Base-by-base conservation (phyloP, 1,140 invertebrate genomes). In the Drosophila ohnishii region DNA sequence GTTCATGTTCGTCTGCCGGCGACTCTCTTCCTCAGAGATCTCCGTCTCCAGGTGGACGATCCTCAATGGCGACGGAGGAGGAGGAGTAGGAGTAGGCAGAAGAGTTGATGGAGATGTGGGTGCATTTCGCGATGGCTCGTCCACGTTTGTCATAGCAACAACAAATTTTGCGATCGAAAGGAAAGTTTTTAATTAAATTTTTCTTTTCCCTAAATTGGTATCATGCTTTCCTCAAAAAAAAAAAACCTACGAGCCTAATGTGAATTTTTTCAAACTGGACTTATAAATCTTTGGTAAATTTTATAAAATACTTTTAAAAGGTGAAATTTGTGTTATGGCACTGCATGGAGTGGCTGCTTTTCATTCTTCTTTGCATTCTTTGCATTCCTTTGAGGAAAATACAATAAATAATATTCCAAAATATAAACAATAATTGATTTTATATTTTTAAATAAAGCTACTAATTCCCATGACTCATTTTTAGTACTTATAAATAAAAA, bases 21-120 rank as follows among this genome's bases (percentile, higher is more conserved):
- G 51, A 25, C 8, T 45, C 47, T 55, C 67, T 22, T 62, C 67
- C 22, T 72, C 44, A 5, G 14, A 11, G 28, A 35, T 35, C 13
- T 59, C 42, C 6, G 44, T 50, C 19, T 67, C 13, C 30, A 69
- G 9, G 7, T 48, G 47, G 22, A 66, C 35, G 22, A 69, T 8
- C 28, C 55, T 50, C 11, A 37, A 25, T 2, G 34, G 34, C 5
- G 11, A n/a, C 13, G n/a, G 11, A 1, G 61, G 9, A 34, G 30
- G 1, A 7, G 9, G 0, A 5, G 44, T 14, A n/a, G 7, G 19
- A 16, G 13, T 1, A 10, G 11, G 19, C 25, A 13, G 1, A 37
- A 13, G 32, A 10, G 28, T 4, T 7, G 16, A 8, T 3, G 19
- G 9, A 32, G 37, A 8, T 44, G 37, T 22, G n/a, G 25, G n/a